Conservation (phyloP, 2,113 vertebrate genomes). For the Callorhinus ursinus region DNA sequence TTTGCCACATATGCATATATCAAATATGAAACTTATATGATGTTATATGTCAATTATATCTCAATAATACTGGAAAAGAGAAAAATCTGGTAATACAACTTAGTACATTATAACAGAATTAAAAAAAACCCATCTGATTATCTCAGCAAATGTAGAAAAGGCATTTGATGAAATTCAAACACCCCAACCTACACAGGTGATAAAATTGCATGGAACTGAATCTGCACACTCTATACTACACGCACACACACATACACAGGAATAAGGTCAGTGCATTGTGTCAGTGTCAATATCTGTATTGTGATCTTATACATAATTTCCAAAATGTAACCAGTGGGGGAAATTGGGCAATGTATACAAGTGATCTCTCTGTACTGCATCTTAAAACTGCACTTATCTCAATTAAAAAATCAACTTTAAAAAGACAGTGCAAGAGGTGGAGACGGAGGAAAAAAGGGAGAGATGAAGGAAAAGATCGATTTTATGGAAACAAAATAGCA, state of each 20-base stretch:
- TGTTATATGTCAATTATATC: neutral
- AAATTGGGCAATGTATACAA: neutral
- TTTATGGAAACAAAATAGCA: neutral
- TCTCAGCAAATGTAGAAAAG: neutral
- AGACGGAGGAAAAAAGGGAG: neutral
- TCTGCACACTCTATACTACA: neutral
- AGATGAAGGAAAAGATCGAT: neutral
- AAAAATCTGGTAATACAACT: slow-evolving; percentile 3
- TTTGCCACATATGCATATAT: neutral
- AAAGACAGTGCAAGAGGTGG: neutral
- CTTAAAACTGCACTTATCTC: slow-evolving; percentile 32
- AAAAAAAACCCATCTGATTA: neutral
- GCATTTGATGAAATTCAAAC: slow-evolving; percentile 19
- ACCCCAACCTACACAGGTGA: neutral
- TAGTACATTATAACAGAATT: neutral
- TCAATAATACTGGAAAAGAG: neutral
- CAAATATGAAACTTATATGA: neutral
- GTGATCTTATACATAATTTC: neutral
- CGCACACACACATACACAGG: neutral
- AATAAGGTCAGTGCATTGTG: neutral
- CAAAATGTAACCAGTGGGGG: neutral
- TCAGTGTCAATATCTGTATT: neutral
- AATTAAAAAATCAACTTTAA: neutral
- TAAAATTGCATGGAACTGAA: neutral
- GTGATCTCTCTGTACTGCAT: neutral